Evolutionary conservation across 2,113 vertebrate genomes (phyloP).

Genomic region (Lagopus muta): DNA sequence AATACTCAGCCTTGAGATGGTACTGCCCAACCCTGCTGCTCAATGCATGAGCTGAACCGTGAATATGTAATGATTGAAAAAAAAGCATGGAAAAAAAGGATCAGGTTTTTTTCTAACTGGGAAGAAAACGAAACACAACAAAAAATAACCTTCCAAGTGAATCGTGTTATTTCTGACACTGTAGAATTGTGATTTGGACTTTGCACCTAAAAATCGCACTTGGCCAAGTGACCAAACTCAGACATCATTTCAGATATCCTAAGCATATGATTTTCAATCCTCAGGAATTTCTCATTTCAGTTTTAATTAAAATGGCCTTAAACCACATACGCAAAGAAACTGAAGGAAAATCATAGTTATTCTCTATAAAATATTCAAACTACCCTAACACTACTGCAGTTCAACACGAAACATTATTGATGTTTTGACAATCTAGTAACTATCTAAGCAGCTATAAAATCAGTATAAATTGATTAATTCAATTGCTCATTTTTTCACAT

Average conservation of each 20-base stretch:
- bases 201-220: neutral
- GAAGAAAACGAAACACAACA: neutral
- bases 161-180: neutral
- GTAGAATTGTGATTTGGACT: neutral
- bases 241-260: neutral
- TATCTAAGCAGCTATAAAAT: constrained; percentile 28
- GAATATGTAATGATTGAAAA: neutral
- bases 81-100: neutral
- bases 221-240: neutral
- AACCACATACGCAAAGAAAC: neutral
- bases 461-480: constrained; percentile 40
- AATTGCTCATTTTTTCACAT: constrained; percentile 37
- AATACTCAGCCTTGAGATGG: neutral
- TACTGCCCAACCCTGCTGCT: neutral
- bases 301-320: neutral
- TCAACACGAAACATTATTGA: neutral
- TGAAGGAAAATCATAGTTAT: neutral
- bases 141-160: neutral
- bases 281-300: neutral
- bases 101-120: neutral
- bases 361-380: neutral
- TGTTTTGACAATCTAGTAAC: constrained; percentile 53
- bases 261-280: neutral
- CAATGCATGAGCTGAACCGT: neutral
- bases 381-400: neutral